Percentiles rank a stretch among this genome's conserved stretches.
Evolutionary conservation across 1,140 invertebrate genomes (phyloP).

Genomic region (Pantala flavescens): DNA sequence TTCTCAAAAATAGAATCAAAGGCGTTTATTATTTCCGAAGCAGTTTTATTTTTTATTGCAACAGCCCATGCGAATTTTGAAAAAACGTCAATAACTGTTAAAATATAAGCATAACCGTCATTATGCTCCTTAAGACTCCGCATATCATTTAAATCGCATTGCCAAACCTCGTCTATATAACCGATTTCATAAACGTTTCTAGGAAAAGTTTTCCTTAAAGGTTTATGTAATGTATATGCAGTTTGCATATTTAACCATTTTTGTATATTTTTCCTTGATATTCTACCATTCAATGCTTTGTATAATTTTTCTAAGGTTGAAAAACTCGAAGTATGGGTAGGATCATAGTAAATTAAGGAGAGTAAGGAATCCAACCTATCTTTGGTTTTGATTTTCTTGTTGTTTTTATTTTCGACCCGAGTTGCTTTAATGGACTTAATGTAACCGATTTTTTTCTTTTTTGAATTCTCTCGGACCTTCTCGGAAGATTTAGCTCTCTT

Average conservation of each 20-base stretch:
- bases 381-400: no score
- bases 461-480: no score
- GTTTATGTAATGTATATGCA: neutral
- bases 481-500: no score
- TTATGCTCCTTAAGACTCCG: conserved; percentile 27
- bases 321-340: neutral
- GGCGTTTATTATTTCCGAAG: conserved; percentile 25
- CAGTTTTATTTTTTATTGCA: conserved; percentile 39
- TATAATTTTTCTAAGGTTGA: neutral
- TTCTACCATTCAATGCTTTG: neutral
- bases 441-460: no score
- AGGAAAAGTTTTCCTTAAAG: neutral
- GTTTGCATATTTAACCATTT: neutral
- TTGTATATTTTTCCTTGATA: neutral
- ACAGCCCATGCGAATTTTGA: conserved; percentile 37
- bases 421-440: no score
- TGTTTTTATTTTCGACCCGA: no score
- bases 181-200: neutral
- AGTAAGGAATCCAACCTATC: no score
- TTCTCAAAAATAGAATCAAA: conserved; percentile 24
- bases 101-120: conserved; percentile 34
- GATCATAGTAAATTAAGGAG: no score
- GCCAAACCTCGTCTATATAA: neutral
- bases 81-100: conserved; percentile 38
- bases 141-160: neutral